phyloP scores from a whole-genome alignment of 92 coral and sea anemone genomes.

The Nematostella vectensis region DNA sequence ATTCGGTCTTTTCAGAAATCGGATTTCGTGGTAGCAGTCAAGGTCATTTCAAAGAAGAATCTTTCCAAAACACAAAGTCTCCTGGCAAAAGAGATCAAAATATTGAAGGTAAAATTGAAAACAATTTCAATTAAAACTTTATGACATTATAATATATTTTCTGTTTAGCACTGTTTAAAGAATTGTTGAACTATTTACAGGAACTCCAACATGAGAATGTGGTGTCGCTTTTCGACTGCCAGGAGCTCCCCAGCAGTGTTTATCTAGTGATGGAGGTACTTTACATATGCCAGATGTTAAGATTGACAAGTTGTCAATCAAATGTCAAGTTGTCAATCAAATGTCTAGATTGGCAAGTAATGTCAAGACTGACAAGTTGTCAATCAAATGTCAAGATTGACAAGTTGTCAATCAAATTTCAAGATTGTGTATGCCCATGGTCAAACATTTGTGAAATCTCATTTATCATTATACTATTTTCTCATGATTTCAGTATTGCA shows the following conservation, averaged over 20 bases:
- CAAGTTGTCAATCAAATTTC: too few species aligned
- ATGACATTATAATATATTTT: not conserved
- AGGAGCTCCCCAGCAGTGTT: constrained; percentile 82
- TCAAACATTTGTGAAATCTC: too few species aligned
- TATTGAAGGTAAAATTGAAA: constrained; percentile 56
- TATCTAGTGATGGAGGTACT: constrained; percentile 95
- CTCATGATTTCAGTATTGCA: constrained; percentile 61
- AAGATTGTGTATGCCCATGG: too few species aligned
- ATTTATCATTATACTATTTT: not conserved
- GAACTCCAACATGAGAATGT: constrained; percentile 96
- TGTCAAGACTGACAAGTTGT: too few species aligned
- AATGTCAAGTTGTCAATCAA: not conserved
- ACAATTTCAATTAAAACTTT: not conserved
- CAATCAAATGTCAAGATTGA: too few species aligned
- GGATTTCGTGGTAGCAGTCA: constrained; percentile 83
- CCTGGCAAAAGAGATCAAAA: constrained; percentile 92
- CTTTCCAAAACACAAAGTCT: constrained; percentile 89
- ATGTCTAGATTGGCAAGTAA: too few species aligned
- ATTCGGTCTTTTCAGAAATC: constrained; percentile 69
- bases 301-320: too few species aligned
- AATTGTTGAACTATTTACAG: constrained; percentile 17
- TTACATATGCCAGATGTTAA: not conserved
- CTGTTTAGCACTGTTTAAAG: not conserved
- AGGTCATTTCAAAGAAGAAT: constrained; percentile 93
- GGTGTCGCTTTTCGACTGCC: constrained; percentile 84